Percentiles rank a stretch among this genome's conserved stretches.
Evolutionary conservation across 2,797 vertebrate genomes (phyloP).

Genomic region (Malurus leucopterus): DNA sequence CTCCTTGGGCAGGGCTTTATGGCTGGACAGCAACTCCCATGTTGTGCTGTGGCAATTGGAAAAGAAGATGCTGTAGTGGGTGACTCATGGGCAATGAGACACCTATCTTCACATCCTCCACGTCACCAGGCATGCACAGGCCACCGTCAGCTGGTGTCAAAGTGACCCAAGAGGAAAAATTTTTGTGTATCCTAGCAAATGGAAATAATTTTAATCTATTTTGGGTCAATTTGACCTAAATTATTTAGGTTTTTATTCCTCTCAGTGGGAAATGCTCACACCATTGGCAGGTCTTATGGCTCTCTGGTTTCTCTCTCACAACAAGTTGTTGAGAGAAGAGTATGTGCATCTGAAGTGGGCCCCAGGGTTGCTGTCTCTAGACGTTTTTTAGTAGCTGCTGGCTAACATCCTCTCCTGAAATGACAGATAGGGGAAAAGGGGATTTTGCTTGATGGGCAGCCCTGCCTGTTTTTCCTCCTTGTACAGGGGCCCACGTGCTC

Average conservation of each 20-base stretch:
- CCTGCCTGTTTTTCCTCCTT: background rate
- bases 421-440: background rate
- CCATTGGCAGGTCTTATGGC: background rate
- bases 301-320: background rate
- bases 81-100: background rate
- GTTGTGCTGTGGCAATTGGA: background rate
- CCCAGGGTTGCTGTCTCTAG: background rate
- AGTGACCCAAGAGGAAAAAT: background rate
- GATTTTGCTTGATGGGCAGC: background rate
- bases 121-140: accelerated
- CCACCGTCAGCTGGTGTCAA: background rate
- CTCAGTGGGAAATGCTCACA: background rate
- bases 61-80: background rate
- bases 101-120: background rate
- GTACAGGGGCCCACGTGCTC: background rate
- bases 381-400: background rate
- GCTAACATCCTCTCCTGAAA: background rate
- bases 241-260: background rate
- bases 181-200: background rate
- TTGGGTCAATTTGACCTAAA: slow-evolving; percentile 21
- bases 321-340: background rate
- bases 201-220: background rate
- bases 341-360: background rate
- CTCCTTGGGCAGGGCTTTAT: background rate
- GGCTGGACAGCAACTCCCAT: background rate